These are phyloP conservation scores for Drosophila paracracens DNA, from an alignment of 2,888 invertebrate species.

Conservation along the genomic window DNA sequence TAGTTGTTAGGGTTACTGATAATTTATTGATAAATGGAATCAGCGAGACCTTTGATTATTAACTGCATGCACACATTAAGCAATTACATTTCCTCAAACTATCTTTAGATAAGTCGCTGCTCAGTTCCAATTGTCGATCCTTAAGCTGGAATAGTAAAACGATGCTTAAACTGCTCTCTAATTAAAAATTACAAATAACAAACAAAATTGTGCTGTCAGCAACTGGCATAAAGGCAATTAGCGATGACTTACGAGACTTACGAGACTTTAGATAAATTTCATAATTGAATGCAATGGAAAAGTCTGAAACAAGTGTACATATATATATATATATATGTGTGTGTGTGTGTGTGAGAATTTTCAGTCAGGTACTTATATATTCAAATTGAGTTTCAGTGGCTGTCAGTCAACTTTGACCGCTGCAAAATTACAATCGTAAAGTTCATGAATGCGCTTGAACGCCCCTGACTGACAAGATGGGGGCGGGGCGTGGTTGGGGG, in stretches of 20 bases:
- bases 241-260: conserved; percentile 44
- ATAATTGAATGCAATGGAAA: conserved; percentile 63
- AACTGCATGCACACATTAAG: not conserved
- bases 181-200: conserved; percentile 31
- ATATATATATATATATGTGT: not conserved
- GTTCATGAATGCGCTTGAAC: conserved; percentile 63
- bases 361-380: conserved; percentile 6
- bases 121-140: conserved; percentile 3
- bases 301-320: conserved; percentile 12
- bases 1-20: not conserved
- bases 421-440: conserved; percentile 52
- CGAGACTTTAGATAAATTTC: conserved; percentile 51
- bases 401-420: conserved; percentile 78
- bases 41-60: not conserved
- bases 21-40: not conserved
- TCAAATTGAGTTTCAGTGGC: conserved; percentile 47
- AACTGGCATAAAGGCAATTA: conserved; percentile 47
- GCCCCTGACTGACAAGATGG: conserved; percentile 69
- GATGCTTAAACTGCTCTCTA: conserved; percentile 9
- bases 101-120: not conserved
- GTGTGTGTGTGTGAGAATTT: conserved; percentile 5
- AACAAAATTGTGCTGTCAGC: not conserved
- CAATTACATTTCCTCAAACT: not conserved
- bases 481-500: not conserved
- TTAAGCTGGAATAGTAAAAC: conserved; percentile 1